Evolutionary conservation across 2,113 vertebrate genomes (phyloP).

Genomic region (Rhombomys opimus): DNA sequence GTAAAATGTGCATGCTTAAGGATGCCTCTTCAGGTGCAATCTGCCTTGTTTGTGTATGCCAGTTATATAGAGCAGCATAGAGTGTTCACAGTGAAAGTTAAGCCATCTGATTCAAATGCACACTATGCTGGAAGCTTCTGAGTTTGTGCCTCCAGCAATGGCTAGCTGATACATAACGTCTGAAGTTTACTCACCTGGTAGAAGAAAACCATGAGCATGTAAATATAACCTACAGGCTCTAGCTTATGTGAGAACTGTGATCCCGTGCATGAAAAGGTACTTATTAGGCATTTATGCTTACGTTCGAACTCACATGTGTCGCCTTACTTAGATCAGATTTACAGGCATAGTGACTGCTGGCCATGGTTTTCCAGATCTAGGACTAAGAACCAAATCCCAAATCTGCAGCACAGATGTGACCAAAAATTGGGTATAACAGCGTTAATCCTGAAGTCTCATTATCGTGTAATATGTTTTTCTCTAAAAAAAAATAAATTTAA

Average conservation of each 20-base stretch:
- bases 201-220: neutral
- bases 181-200: neutral
- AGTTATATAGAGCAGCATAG: neutral
- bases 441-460: slow-evolving; percentile 61
- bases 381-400: slow-evolving; percentile 5
- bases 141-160: neutral
- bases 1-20: neutral
- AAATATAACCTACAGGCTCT: neutral
- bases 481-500: slow-evolving; percentile 66
- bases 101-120: neutral
- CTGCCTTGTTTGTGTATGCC: neutral
- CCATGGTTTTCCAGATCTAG: slow-evolving; percentile 31
- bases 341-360: neutral
- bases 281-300: neutral
- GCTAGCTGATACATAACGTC: neutral
- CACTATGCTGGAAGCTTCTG: neutral
- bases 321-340: slow-evolving; percentile 6
- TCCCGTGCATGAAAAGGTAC: neutral
- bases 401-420: neutral
- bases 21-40: neutral
- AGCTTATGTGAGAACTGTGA: neutral
- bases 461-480: slow-evolving; percentile 38
- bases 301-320: neutral
- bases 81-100: neutral
- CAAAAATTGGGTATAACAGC: neutral